Base-by-base conservation (phyloP, 2,113 vertebrate genomes). In the Urocolius indicus region DNA sequence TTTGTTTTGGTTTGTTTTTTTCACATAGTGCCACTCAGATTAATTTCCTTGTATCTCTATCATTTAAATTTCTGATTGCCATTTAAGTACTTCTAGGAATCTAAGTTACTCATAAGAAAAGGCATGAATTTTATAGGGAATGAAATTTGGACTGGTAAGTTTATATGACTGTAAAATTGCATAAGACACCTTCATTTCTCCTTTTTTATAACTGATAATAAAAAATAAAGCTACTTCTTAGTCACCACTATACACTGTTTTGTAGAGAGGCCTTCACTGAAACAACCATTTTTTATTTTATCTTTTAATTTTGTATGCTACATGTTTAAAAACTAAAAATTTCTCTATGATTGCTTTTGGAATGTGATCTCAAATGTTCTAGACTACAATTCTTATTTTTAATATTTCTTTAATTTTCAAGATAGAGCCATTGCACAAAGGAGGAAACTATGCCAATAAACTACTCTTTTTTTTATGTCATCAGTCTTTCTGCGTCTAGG, bases 181-280 rank as follows among this genome's bases (percentile, higher is more conserved):
- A 41, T 10, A 41, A 41, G 38, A 41, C 9, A 41, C 29, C 32
- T 57, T 57, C 16, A 13, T 17, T 30, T 51, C 22, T 22, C 30
- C 29, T 46, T 81, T 92, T 51, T 32, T 85, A 97, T 87, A 96
- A 68, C 54, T 90, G 16, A 74, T 95, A 55, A 86, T 91, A 95
- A 94, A 95, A 91, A 71, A 96, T 30, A 92, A 95, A 95, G 71
- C 81, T 87, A 16, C 63, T 84, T 84, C 62, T 92, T 59, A 91
- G 90, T 94, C 36, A 94, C 84, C 23, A 89, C 12, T 58, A 13
- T 38, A 62, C 69, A 73, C 11, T 80, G 46, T 71, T 94, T 97
- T 89, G 77, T 76, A 85, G 72, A 95, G 71, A 66, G 4, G 24
- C 38, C 34, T 83, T 83, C 48, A 34, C 14, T 67, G 48, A 57